Evolutionary conservation across 2,888 invertebrate genomes (phyloP).

Genomic region (Tanypteryx hageni): DNA sequence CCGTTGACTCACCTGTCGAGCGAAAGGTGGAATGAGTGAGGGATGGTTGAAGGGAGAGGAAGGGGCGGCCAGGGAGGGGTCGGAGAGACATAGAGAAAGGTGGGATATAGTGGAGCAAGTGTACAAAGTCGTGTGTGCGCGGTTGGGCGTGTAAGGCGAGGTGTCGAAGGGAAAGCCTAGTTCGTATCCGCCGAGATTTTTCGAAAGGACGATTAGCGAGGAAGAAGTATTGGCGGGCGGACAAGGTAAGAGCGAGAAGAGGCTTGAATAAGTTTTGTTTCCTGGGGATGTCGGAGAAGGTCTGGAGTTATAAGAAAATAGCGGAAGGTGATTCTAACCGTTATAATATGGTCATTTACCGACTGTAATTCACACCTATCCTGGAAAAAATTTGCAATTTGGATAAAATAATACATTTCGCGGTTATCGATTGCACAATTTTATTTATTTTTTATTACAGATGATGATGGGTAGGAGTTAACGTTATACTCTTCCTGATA

Average conservation of each 20-base stretch:
- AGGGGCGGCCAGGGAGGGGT: background rate
- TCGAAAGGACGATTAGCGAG: background rate
- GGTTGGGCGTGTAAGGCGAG: background rate
- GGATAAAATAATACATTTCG: too few relatives aligned
- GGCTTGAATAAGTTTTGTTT: background rate
- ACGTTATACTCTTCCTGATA: too few relatives aligned
- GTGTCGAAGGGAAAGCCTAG: background rate
- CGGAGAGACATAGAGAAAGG: background rate
- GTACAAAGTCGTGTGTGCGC: slow-evolving; percentile 30
- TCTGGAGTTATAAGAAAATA: background rate
- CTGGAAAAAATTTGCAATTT: too few relatives aligned
- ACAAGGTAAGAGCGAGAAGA: background rate
- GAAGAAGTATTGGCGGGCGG: background rate
- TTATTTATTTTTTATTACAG: too few relatives aligned
- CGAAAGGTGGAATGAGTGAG: slow-evolving; percentile 9
- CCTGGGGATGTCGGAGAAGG: background rate
- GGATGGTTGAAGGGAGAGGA: background rate
- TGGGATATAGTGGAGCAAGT: slow-evolving; percentile 22
- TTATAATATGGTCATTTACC: too few relatives aligned
- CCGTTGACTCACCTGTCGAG: slow-evolving; percentile 61
- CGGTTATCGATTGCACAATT: too few relatives aligned
- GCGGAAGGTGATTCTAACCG: background rate
- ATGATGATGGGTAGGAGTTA: too few relatives aligned
- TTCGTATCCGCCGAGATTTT: slow-evolving; percentile 36
- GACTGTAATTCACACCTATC: too few relatives aligned